phyloP scores from a whole-genome alignment of 2,888 invertebrate species.

The Lepetodrilus schrolli region DNA sequence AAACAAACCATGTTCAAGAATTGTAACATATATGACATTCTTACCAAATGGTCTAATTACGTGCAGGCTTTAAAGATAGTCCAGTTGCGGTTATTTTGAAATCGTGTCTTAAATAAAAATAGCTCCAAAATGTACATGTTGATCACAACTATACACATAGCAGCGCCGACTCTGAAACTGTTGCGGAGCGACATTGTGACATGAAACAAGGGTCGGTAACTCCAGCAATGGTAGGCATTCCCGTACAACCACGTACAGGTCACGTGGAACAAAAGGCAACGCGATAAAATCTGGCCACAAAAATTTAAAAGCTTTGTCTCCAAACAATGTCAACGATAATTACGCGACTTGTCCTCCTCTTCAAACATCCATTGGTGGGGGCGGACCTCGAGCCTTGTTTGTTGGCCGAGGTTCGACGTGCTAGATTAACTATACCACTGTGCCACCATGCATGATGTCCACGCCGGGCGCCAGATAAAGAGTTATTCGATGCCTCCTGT shows the following conservation, averaged over 20 bases:
- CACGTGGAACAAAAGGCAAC: neutral
- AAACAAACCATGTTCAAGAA: too few relatives aligned
- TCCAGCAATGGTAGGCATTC: neutral
- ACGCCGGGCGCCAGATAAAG: neutral
- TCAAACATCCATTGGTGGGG: neutral
- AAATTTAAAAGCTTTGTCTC: conserved; percentile 24
- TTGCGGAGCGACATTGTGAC: neutral
- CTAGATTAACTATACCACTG: neutral
- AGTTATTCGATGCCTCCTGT: neutral
- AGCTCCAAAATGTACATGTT: neutral
- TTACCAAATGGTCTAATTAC: neutral
- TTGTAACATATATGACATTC: neutral
- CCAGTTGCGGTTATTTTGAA: neutral
- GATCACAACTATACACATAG: neutral
- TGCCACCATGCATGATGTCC: neutral
- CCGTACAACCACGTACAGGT: neutral
- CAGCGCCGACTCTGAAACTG: neutral
- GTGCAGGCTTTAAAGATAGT: neutral
- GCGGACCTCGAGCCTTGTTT: neutral
- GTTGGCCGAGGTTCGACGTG: neutral
- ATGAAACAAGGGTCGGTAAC: neutral
- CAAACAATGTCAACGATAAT: conserved; percentile 14
- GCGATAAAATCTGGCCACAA: neutral
- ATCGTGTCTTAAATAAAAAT: neutral
- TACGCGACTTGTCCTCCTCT: neutral